Base-by-base conservation (phyloP, 1,140 invertebrate genomes). In the Drosophila ironensis region DNA sequence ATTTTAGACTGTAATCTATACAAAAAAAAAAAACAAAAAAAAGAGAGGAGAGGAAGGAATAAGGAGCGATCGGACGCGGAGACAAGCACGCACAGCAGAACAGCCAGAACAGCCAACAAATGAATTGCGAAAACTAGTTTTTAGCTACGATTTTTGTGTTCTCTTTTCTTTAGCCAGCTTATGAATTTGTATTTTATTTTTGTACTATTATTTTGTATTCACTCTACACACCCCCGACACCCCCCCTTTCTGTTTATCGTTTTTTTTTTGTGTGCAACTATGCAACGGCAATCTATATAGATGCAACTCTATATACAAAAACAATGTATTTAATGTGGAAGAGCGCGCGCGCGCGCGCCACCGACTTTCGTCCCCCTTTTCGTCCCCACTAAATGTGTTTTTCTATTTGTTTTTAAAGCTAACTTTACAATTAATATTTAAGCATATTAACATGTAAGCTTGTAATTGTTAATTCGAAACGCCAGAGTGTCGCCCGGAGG, bases 361-460 rank as follows among this genome's bases (percentile, higher is more conserved):
- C 33, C 11, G 7, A 28, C 17, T 11, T 9, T 12, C 19, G 7
- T 25, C 28, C 38, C 25, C 40, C n/a, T 64, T 42, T 54, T 59
- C 46, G n/a, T n/a, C n/a, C n/a, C n/a, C n/a, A n/a, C n/a, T 57
- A 28, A 47, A 37, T 46, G 42, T 54, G 53, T 70, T 68, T 70
- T 53, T 60, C 30, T 33, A 54, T 16, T 50, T 72, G 46, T 51
- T 73, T 66, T 66, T 54, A 50, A 59, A 61, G 72, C 63, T 77
- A 82, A 82, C 78, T 82, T 73, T 78, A 84, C 27, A 66, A 44
- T 64, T 84, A 67, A 75, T 68, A 59, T 74, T 84, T 86, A 84
- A 86, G 78, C 78, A 30, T 54, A 84, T 84, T 86, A 84, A 86
- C 78, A 78, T 78, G 56, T 86, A 84, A 84, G 78, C 80, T 86